phyloP scores from a whole-genome alignment of 2,797 vertebrate species.

The Ceryle rudis region DNA sequence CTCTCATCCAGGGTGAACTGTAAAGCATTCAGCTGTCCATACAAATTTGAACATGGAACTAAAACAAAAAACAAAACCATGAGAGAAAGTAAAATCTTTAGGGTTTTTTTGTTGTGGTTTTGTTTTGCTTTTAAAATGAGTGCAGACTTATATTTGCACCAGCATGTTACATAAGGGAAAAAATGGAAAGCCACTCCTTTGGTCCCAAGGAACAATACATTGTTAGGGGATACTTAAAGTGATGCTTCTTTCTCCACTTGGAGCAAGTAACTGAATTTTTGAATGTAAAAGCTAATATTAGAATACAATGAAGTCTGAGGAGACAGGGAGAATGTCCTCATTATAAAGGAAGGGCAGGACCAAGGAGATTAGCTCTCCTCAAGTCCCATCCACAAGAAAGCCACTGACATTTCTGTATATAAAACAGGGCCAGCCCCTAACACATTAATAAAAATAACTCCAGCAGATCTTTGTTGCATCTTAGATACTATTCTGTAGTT shows the following conservation, averaged over 20 bases:
- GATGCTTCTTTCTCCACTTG: neutral
- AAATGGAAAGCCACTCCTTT: neutral
- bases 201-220: neutral
- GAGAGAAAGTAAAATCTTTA: neutral
- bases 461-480: neutral
- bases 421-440: neutral
- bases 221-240: neutral
- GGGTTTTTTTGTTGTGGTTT: neutral
- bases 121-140: rapidly evolving
- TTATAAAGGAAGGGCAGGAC: neutral
- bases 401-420: neutral
- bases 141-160: neutral
- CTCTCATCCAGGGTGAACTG: constrained; percentile 95
- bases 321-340: neutral
- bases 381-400: neutral
- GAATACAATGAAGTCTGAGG: neutral
- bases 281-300: neutral
- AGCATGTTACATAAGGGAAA: neutral
- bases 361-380: neutral
- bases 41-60: constrained; percentile 97
- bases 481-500: neutral
- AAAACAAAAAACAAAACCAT: constrained; percentile 29
- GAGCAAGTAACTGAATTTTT: neutral
- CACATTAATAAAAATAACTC: neutral
- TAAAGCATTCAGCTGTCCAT: constrained; percentile 94